These are phyloP conservation scores for Melanotaenia boesemani DNA, from an alignment of 2,797 vertebrate genomes.

Conservation along the genomic window DNA sequence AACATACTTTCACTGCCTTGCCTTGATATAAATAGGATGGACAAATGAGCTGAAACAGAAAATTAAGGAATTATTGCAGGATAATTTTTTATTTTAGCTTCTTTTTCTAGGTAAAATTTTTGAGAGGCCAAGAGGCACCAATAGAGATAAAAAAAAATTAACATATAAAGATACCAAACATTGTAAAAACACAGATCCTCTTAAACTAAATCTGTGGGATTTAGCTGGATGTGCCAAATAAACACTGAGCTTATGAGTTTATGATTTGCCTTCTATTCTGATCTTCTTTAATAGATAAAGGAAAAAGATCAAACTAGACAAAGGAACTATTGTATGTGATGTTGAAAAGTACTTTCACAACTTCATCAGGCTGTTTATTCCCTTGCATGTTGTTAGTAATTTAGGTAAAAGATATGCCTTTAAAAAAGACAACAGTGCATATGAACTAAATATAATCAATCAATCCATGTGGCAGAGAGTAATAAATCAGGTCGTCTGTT, in stretches of 20 bases:
- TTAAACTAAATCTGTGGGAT: not conserved
- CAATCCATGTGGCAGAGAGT: not conserved
- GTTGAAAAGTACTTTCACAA: not conserved
- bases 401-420: no score
- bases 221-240: not conserved
- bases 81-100: not conserved
- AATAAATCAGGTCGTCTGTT: not conserved
- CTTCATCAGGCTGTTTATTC: not conserved
- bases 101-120: no score
- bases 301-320: not conserved
- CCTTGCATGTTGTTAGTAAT: no score
- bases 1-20: not conserved
- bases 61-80: no score
- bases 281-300: not conserved
- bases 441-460: not conserved
- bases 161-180: no score
- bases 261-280: not conserved
- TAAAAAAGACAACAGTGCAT: not conserved
- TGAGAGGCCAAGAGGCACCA: no score
- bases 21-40: not conserved
- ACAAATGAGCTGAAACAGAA: not conserved
- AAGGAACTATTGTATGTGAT: no score
- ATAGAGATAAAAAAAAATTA: no score
- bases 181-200: not conserved
- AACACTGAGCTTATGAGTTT: not conserved